Evolutionary conservation across 1,140 invertebrate genomes (phyloP).

Genomic region (Phortica variegata): DNA sequence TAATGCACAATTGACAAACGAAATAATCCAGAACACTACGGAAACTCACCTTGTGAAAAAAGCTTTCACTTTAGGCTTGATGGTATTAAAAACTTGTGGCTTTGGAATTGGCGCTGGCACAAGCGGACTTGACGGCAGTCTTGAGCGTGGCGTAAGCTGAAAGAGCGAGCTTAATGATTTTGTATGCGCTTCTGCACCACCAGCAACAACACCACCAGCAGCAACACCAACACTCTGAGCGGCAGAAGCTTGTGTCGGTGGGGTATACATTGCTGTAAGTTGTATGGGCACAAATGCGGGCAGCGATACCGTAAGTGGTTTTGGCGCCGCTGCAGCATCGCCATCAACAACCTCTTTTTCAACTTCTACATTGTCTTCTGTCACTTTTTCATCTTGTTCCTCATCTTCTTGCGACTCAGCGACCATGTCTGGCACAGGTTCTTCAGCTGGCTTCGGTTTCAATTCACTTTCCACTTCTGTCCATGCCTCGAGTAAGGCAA

Average conservation of each 20-base stretch:
- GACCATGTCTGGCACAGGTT: constrained; percentile 35
- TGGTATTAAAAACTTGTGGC: too few relatives aligned
- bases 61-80: too few relatives aligned
- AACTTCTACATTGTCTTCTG: too few relatives aligned
- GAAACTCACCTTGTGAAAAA: too few relatives aligned
- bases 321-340: constrained; percentile 34
- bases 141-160: constrained; percentile 21
- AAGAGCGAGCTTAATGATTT: too few relatives aligned
- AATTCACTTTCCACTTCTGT: constrained; percentile 34
- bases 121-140: background rate
- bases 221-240: background rate
- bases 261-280: constrained; percentile 46
- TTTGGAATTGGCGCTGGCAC: background rate
- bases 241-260: constrained; percentile 5
- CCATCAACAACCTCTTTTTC: background rate
- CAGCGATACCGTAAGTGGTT: constrained; percentile 36
- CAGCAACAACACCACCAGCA: background rate
- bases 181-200: too few relatives aligned
- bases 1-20: too few relatives aligned
- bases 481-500: constrained; percentile 45
- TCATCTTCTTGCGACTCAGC: constrained; percentile 5
- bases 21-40: too few relatives aligned
- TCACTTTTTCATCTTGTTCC: too few relatives aligned
- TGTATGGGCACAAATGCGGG: constrained; percentile 48
- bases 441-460: constrained; percentile 18